Evolutionary conservation across 2,797 vertebrate species (phyloP), one percentile per base, ranked within the genome.

Genomic region (Ctenopoma multispine): DNA sequence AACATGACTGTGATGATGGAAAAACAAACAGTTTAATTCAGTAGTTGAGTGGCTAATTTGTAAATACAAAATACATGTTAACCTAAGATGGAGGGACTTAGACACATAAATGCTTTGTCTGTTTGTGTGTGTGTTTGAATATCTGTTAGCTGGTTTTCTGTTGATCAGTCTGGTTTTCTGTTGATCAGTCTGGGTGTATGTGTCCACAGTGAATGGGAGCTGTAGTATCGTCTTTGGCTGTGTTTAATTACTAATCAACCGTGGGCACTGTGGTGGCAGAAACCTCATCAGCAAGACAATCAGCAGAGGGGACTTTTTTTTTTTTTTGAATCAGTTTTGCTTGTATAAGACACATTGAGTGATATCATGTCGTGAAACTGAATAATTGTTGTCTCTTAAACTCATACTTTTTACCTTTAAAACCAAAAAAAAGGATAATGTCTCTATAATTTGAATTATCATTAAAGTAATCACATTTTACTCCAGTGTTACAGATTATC

Each of bases 231-330:
- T 86, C 87, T 92, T 77, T 87, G 83, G 57, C 59, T 82, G 87
- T 91, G 75, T 91, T 93, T 91, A 91, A 93, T 92, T 92, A 90
- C 92, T 92, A 89, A 93, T 90, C 77, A 85, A 75, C 51, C 68
- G 48, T 24, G 63, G 79, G 63, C 74, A 13, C 18, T 41, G 75
- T 54, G 79, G 44, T 79, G 79, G 77, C 75, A 80, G 65, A 80
- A 62, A 75, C 77, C 54, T 84, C 69, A 61, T 20, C 70, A 63
- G 84, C 74, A 80, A 86, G 55, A 43, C 34, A 40, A 79, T 72
- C 74, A 29, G 63, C 69, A 43, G 48, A 27, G 31, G 38, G 3
- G 47, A 81, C 68, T 75, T 83, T 82, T 82, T 80, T 75, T 69
- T 72, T 58, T 56, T 60, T 7, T 17, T 43, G 14, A 49, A 43